Evolutionary conservation across 2,113 vertebrate genomes (phyloP), one percentile per base, ranked within the genome.

Genomic region (Rhinopomastus cyanomelas): DNA sequence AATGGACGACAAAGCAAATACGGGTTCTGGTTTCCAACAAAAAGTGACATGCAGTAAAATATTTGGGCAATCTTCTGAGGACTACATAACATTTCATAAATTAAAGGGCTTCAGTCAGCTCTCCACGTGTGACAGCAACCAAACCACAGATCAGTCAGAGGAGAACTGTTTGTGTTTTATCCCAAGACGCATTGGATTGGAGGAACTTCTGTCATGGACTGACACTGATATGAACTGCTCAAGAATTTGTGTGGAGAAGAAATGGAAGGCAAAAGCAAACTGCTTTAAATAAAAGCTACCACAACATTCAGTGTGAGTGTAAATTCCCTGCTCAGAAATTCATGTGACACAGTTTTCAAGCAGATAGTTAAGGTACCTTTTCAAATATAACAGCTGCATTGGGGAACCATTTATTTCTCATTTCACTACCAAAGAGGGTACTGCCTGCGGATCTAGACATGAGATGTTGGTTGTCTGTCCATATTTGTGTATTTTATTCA

Each of bases 21-120:
- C 0, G 13, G 80, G 88, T 72, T 93, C 86, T 96, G 94, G 83
- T 90, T 96, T 95, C 88, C 88, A 95, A 92, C 92, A 95, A 66
- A 95, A 95, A 94, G 37, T 87, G 92, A 96, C 86, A 69, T 52
- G 66, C 57, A 87, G 67, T 93, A 91, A 94, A 96, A 94, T 94
- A 94, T 94, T 95, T 95, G 92, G 90, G 86, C 64, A 74, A 94
- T 62, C 84, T 86, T 90, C 77, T 66, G 83, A 95, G 88, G 29
- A 66, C 56, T 87, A 48, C 0, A 11, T 30, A 95, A 62, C 77
- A 88, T 94, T 94, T 94, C 34, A 95, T 94, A 90, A 94, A 88
- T 91, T 79, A 95, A 94, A 81, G 77, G 59, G 74, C 59, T 93
- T 94, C 81, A 93, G 88, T 68, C 71, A 90, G 90, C 84, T 80